Conservation (phyloP, 2,113 vertebrate species). For the Microcebus ravelobensis region DNA sequence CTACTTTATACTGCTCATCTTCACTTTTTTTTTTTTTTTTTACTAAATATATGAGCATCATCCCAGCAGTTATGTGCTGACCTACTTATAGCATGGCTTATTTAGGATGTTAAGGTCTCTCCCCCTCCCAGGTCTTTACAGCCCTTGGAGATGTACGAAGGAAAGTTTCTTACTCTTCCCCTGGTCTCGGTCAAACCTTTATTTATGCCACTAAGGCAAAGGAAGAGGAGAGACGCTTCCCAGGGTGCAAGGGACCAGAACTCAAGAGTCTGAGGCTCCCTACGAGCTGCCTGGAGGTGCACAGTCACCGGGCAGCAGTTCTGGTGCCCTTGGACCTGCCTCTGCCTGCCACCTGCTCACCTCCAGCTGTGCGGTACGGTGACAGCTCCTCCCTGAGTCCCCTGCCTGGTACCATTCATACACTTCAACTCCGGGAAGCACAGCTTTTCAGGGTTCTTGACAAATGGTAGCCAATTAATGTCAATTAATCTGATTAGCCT, state of each 20-base stretch:
- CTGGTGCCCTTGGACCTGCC: not conserved
- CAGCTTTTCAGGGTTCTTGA: conserved; percentile 73
- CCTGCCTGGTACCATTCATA: not conserved
- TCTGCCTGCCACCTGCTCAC: not conserved
- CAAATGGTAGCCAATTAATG: conserved; percentile 78
- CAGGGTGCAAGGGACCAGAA: not conserved
- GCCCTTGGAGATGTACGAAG: not conserved
- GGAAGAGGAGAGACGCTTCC: not conserved
- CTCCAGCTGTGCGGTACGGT: not conserved
- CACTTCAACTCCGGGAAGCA: conserved; percentile 53
- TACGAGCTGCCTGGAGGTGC: not conserved
- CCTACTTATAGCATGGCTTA: conserved; percentile 42
- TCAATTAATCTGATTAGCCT: conserved; percentile 79
- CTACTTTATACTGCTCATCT: conserved; percentile 26
- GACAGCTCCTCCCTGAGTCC: not conserved
- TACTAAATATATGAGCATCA: not conserved
- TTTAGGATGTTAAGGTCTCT: conserved; percentile 50
- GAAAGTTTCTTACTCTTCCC: not conserved
- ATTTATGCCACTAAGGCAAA: not conserved
- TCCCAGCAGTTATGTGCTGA: not conserved
- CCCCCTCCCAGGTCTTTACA: not conserved
- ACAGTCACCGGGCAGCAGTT: not conserved
- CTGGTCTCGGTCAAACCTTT: not conserved
- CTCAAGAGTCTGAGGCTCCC: not conserved
- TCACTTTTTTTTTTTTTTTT: not conserved